Evolutionary conservation across 2,113 vertebrate species (phyloP).

Genomic region (Polyodon spathula): DNA sequence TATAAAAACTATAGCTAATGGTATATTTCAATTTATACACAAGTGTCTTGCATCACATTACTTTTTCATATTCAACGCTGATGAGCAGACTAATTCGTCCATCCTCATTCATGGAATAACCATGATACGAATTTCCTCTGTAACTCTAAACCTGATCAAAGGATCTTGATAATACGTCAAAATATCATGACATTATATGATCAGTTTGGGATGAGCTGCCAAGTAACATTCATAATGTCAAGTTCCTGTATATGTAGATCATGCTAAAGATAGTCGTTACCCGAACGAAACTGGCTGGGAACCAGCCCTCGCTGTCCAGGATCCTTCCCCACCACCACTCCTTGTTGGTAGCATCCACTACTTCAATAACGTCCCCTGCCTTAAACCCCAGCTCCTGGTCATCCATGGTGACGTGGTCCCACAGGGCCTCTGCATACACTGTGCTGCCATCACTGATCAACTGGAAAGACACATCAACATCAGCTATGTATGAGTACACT

Average conservation of each 20-base stretch:
- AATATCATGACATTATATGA: too few species aligned
- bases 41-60: too few species aligned
- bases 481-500: too few species aligned
- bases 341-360: slow-evolving; percentile 89
- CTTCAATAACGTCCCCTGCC: slow-evolving; percentile 86
- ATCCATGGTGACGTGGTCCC: slow-evolving; percentile 98
- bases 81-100: too few species aligned
- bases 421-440: slow-evolving; percentile 88
- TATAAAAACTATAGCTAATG: not conserved
- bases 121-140: too few species aligned
- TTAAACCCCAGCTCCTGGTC: slow-evolving; percentile 95
- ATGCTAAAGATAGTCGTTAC: slow-evolving; percentile 45
- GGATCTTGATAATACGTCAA: too few species aligned
- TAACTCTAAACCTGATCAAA: too few species aligned
- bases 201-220: too few species aligned
- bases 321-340: slow-evolving; percentile 98
- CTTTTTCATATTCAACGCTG: too few species aligned
- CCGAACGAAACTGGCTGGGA: slow-evolving; percentile 91
- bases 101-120: too few species aligned
- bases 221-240: too few species aligned
- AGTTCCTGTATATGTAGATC: too few species aligned
- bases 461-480: slow-evolving; percentile 43
- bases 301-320: slow-evolving; percentile 87
- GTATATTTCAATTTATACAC: not conserved
- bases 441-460: slow-evolving; percentile 93